A percentile compares a stretch with the other conserved stretches of the same genome.
phyloP scores from a whole-genome alignment of 2,888 invertebrate species.

The Drosophila colorata region DNA sequence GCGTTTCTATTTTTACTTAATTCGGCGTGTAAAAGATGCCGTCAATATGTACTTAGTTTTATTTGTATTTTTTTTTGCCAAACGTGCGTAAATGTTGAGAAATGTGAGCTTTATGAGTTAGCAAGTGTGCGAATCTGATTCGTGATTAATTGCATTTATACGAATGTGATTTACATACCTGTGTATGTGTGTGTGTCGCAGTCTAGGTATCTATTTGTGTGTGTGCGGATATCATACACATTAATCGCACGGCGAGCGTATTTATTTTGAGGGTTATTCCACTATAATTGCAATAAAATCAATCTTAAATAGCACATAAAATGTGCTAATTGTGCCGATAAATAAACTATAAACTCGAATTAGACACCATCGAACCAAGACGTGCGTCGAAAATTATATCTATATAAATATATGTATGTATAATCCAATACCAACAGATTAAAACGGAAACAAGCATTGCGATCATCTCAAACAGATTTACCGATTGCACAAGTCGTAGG shows the following conservation, averaged over 20 bases:
- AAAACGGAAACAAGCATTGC: slow-evolving; percentile 28
- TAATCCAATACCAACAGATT: slow-evolving; percentile 1
- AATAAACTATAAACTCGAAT: slow-evolving; percentile 81
- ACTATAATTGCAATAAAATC: slow-evolving; percentile 76
- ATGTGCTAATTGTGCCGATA: slow-evolving; percentile 74
- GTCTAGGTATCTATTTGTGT: neutral
- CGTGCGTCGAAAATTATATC: slow-evolving; percentile 47
- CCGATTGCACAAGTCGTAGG: slow-evolving; percentile 9
- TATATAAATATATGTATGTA: neutral
- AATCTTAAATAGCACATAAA: slow-evolving; percentile 75
- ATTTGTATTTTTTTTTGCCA: slow-evolving; percentile 40
- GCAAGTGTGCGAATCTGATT: slow-evolving; percentile 63
- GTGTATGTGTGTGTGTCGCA: neutral
- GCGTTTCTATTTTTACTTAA: neutral
- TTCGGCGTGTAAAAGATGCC: slow-evolving; percentile 13
- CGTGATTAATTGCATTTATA: slow-evolving; percentile 56
- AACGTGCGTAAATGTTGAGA: slow-evolving; percentile 74
- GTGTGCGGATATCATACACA: slow-evolving; percentile 16
- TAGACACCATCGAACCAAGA: slow-evolving; percentile 69
- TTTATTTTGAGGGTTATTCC: slow-evolving; percentile 60
- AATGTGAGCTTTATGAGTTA: slow-evolving; percentile 67
- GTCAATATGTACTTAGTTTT: slow-evolving; percentile 7
- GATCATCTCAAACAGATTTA: slow-evolving; percentile 6
- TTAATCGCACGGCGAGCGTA: slow-evolving; percentile 20
- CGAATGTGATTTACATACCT: slow-evolving; percentile 45